phyloP scores from a whole-genome alignment of 2,797 vertebrate species.

The Apodemus agrarius region DNA sequence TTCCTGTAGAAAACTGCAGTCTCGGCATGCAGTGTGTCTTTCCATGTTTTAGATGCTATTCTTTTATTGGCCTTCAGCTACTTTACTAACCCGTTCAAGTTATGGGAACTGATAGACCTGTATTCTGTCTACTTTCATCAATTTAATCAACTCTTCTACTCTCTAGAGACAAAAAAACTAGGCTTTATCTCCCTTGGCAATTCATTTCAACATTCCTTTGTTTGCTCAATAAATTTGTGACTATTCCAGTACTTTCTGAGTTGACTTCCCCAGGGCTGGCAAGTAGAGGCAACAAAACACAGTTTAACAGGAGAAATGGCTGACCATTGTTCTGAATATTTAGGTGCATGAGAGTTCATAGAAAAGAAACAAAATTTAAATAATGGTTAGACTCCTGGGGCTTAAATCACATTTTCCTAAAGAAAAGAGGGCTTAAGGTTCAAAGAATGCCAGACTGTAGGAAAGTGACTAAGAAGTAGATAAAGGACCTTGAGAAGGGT shows the following conservation, averaged over 20 bases:
- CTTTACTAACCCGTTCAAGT: neutral
- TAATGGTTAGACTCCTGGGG: neutral
- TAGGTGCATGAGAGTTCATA: constrained; percentile 3
- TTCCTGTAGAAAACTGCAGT: constrained; percentile 1
- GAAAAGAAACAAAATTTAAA: constrained; percentile 48
- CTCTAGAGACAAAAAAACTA: neutral
- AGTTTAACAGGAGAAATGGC: neutral
- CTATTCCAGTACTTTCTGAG: neutral
- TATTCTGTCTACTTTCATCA: neutral
- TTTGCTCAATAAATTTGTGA: constrained; percentile 46
- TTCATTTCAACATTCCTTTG: constrained; percentile 58
- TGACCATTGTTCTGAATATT: constrained; percentile 41
- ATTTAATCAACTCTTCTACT: constrained; percentile 42
- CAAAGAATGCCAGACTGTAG: neutral
- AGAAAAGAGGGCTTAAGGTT: neutral
- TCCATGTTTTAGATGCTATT: neutral
- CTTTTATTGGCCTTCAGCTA: constrained; percentile 43
- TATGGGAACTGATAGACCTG: constrained; percentile 12
- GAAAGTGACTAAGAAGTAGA: neutral
- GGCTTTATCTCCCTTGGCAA: constrained; percentile 7
- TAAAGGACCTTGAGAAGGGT: neutral
- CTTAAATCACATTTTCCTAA: constrained; percentile 33
- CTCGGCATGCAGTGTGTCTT: neutral
- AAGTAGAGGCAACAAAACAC: constrained; percentile 50
- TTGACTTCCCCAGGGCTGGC: neutral